phyloP scores from a whole-genome alignment of 2,888 invertebrate species.

The Phalera bucephala region DNA sequence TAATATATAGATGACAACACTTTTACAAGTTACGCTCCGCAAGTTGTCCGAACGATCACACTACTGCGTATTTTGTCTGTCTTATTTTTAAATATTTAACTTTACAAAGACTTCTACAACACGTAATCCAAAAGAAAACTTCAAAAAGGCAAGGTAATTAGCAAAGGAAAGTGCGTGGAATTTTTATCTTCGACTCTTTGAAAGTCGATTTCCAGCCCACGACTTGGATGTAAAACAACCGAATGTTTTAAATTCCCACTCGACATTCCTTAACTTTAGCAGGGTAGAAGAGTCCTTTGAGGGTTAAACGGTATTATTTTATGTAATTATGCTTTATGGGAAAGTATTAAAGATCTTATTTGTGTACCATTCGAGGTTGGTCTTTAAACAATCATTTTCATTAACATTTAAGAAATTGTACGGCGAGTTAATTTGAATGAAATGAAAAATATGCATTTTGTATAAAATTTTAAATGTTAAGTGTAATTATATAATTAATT shows the following conservation, averaged over 20 bases:
- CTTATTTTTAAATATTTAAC: neutral
- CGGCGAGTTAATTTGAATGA: too few species aligned
- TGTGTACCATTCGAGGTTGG: too few species aligned
- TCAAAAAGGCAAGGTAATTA: neutral
- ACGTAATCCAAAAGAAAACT: neutral
- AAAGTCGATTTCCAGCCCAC: neutral
- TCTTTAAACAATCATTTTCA: slow-evolving; percentile 3
- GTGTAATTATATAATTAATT: too few species aligned
- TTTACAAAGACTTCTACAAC: neutral
- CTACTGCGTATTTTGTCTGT: too few species aligned
- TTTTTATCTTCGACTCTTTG: neutral
- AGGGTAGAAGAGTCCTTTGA: slow-evolving; percentile 4
- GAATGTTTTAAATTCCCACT: slow-evolving; percentile 5
- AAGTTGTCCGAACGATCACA: too few species aligned
- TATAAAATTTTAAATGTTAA: too few species aligned
- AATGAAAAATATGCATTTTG: too few species aligned
- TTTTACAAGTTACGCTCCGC: too few species aligned
- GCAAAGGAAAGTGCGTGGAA: neutral
- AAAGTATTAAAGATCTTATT: slow-evolving; percentile 1
- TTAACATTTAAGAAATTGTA: too few species aligned
- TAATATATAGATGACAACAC: too few species aligned
- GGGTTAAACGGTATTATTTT: slow-evolving; percentile 4
- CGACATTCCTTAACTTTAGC: slow-evolving; percentile 5
- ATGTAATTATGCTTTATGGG: slow-evolving; percentile 4
- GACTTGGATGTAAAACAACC: neutral